Evolutionary conservation across 2,888 invertebrate species (phyloP).

Genomic region (Platynereis dumerilii): DNA sequence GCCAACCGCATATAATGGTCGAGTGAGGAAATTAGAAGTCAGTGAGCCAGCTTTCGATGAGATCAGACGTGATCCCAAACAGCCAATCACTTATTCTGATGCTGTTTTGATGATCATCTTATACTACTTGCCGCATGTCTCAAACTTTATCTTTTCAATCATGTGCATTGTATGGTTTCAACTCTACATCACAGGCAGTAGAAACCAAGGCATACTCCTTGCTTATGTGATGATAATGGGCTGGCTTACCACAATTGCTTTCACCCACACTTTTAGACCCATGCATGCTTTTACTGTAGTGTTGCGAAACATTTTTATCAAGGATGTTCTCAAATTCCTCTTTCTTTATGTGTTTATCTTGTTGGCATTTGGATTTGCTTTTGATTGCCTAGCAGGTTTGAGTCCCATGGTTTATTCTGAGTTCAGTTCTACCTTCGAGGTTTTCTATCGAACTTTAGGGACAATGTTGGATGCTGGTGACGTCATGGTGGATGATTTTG

Average conservation of each 20-base stretch:
- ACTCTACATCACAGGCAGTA: slow-evolving; percentile 37
- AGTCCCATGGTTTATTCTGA: background rate
- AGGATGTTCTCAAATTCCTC: slow-evolving; percentile 51
- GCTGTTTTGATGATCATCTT: slow-evolving; percentile 46
- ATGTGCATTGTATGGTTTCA: slow-evolving; percentile 47
- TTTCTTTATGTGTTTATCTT: slow-evolving; percentile 52
- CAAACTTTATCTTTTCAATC: slow-evolving; percentile 38
- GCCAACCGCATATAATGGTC: background rate
- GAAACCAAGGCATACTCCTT: slow-evolving; percentile 48
- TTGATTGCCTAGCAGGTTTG: background rate
- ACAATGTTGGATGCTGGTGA: background rate
- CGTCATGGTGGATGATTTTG: background rate
- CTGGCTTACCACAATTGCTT: slow-evolving; percentile 51
- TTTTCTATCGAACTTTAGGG: background rate
- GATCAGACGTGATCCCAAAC: background rate
- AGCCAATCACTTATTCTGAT: background rate
- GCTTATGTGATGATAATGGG: slow-evolving; percentile 49
- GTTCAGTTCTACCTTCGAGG: background rate
- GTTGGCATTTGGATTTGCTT: slow-evolving; percentile 5
- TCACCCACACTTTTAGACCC: slow-evolving; percentile 51
- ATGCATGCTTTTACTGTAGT: slow-evolving; percentile 56
- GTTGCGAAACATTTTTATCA: slow-evolving; percentile 51
- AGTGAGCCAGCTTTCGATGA: slow-evolving; percentile 4
- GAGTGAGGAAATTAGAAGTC: background rate
- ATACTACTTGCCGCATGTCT: slow-evolving; percentile 9